Base-by-base conservation (phyloP, 2,113 vertebrate genomes). In the Ctenodactylus gundi region DNA sequence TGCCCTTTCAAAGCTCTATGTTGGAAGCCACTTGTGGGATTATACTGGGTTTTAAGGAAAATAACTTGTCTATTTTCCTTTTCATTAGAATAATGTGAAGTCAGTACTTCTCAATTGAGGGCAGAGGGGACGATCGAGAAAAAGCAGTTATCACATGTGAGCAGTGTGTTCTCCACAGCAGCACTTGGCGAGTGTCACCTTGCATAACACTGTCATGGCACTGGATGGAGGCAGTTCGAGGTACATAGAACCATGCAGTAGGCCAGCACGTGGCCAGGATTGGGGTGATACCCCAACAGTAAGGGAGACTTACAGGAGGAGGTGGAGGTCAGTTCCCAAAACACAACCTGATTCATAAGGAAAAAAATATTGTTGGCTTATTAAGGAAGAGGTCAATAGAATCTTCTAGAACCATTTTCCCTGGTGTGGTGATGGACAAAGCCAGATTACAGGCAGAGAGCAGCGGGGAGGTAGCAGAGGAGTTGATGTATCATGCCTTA, bases 71-170 rank as follows among this genome's bases (percentile, higher is more conserved):
- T 3, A 0, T 15, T 53, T 60, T 39, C 51, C 41, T 29, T 18
- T 9, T 23, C 58, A 8, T 6, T 13, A 39, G 58, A 53, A 11
- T 29, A 2, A 5, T 4, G 31, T 27, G 29, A 60, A 21, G 25
- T 1, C 3, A 1, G 4, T 4, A 14, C 3, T 1, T 27, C 12
- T 18, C 1, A 4, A 17, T 39, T 17, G 23, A 2, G 23, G 2
- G 0, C 62, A 0, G 31, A 57, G 49, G 18, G 29, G 41, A 46
- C 39, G 36, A 57, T 6, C 36, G 36, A 85, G 67, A 15, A 86
- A n/a, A 65, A 58, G 27, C 20, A 15, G 27, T 7, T 23, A 20
- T 5, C 67, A 23, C 36, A 34, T 36, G 4, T 44, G 36, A 29
- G 41, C 11, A 44, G 17, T 57, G 65, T 44, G 27, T n/a, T n/a